A percentile compares a stretch with the other conserved stretches of the same genome.
These are phyloP conservation scores for Synanthedon tipuliformis DNA, from an alignment of 2,888 invertebrate genomes.

Conservation along the genomic window DNA sequence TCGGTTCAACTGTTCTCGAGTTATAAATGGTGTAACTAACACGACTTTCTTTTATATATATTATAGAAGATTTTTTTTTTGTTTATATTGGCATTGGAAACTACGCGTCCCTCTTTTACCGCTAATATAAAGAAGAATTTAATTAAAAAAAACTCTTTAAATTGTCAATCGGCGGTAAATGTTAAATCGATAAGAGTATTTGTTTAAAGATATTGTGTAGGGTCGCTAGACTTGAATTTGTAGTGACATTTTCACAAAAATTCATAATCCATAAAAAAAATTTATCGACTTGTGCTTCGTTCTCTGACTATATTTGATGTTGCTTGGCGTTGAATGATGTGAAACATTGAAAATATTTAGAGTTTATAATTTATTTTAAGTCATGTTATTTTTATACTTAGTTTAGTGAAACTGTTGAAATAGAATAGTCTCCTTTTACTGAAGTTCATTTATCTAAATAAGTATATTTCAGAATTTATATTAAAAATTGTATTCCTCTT, in stretches of 20 bases:
- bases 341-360: conserved; percentile 52
- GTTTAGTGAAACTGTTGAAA: conserved; percentile 62
- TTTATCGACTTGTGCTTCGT: conserved; percentile 51
- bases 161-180: conserved; percentile 21
- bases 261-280: conserved; percentile 14
- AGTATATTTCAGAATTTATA: conserved; percentile 49
- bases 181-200: no score
- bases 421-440: conserved; percentile 53
- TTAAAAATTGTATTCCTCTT: conserved; percentile 48
- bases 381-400: conserved; percentile 56
- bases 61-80: no score
- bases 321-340: conserved; percentile 63
- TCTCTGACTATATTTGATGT: conserved; percentile 57
- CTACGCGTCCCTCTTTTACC: not conserved
- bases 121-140: conserved; percentile 3
- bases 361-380: conserved; percentile 51
- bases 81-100: no score
- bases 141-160: conserved; percentile 12
- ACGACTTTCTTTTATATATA: no score
- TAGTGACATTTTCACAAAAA: conserved; percentile 42
- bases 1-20: no score
- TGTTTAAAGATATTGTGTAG: conserved; percentile 24
- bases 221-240: conserved; percentile 64
- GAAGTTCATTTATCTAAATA: conserved; percentile 45
- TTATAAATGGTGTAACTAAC: no score